These are phyloP conservation scores for Drosophila mimetica DNA, from an alignment of 2,888 invertebrate species.

Conservation along the genomic window DNA sequence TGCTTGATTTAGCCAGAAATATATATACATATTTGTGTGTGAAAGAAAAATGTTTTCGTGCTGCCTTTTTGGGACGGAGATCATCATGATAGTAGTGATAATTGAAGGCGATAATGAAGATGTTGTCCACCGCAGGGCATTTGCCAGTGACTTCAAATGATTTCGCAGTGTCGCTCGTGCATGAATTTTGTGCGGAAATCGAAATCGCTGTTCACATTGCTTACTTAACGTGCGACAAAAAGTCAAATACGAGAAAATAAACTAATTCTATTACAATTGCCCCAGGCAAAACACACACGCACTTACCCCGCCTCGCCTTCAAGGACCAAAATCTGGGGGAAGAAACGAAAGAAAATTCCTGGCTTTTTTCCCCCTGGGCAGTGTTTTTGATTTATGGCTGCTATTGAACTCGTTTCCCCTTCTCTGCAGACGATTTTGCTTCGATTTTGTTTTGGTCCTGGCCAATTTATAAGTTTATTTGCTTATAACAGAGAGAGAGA, in stretches of 20 bases:
- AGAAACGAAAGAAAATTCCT: conserved; percentile 9
- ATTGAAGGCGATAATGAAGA: conserved; percentile 36
- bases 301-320: conserved; percentile 3
- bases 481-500: conserved; percentile 53
- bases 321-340: neutral
- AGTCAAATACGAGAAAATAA: conserved; percentile 73
- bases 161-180: conserved; percentile 67
- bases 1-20: conserved; percentile 62
- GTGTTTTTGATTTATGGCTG: conserved; percentile 75
- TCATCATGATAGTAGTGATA: conserved; percentile 27
- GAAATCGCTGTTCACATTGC: conserved; percentile 16
- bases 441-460: conserved; percentile 41
- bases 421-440: no score
- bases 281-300: conserved; percentile 24
- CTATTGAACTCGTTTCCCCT: conserved; percentile 60
- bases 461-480: conserved; percentile 76
- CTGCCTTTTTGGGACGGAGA: conserved; percentile 57
- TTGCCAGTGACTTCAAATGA: conserved; percentile 48
- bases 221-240: conserved; percentile 52
- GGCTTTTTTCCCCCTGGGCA: conserved; percentile 15
- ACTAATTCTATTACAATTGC: conserved; percentile 70
- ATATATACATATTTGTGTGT: conserved; percentile 1
- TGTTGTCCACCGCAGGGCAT: conserved; percentile 50
- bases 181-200: conserved; percentile 50
- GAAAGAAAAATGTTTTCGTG: conserved; percentile 34